Percentiles rank a stretch among this genome's conserved stretches.
Evolutionary conservation across 1,140 invertebrate species (phyloP).

Genomic region (Aphis craccivora): DNA sequence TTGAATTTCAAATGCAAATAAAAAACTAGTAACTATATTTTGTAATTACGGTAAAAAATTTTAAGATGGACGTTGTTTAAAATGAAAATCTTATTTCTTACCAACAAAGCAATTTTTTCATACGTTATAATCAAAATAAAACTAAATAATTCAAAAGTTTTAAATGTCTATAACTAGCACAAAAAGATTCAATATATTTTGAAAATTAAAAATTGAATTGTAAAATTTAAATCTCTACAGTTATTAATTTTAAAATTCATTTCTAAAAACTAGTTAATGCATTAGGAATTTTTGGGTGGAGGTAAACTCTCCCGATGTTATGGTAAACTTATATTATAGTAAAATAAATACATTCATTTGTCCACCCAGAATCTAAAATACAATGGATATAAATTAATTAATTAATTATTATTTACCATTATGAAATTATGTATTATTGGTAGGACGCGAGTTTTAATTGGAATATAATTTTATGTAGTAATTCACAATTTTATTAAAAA

Average conservation of each 20-base stretch:
- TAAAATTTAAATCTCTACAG: background rate
- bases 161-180: background rate
- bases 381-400: too few species aligned
- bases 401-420: too few species aligned
- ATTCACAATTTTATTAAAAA: background rate
- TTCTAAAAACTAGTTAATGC: background rate
- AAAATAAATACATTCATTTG: too few species aligned
- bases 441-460: too few species aligned
- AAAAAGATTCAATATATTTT: background rate
- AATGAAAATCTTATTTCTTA: background rate
- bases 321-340: too few species aligned
- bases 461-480: too few species aligned
- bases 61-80: background rate
- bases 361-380: too few species aligned
- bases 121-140: background rate
- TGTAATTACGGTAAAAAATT: background rate
- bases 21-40: background rate
- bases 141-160: background rate
- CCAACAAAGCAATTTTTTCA: background rate
- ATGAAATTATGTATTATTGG: too few species aligned
- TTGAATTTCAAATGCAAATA: background rate
- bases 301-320: too few species aligned
- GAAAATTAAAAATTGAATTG: too few species aligned
- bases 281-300: too few species aligned
- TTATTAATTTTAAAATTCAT: background rate